A percentile compares a stretch with the other conserved stretches of the same genome.
Evolutionary conservation across 92 coral and sea anemone genomes (phyloP).

Genomic region (Galaxea fascicularis): DNA sequence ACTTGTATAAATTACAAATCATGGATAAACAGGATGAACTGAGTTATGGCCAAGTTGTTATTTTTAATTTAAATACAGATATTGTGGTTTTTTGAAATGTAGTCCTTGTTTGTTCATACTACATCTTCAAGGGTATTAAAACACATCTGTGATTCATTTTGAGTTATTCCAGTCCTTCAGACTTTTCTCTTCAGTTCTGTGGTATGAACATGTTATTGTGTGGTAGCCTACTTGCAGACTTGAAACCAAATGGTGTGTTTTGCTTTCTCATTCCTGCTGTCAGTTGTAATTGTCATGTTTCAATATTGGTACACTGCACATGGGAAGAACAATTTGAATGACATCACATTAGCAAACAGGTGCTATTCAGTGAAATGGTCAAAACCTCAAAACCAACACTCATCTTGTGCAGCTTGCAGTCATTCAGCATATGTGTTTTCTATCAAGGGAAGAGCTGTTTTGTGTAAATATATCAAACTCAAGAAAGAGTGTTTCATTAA

Average conservation of each 20-base stretch:
- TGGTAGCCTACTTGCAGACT: not conserved
- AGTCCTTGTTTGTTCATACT: not conserved
- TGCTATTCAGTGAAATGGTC: too few species aligned
- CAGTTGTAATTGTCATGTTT: not conserved
- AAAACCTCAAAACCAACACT: too few species aligned
- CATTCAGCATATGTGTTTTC: too few species aligned
- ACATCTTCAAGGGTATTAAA: not conserved
- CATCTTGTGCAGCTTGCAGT: too few species aligned
- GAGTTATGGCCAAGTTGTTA: not conserved
- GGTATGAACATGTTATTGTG: not conserved
- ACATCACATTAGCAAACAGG: too few species aligned
- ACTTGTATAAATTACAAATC: constrained; percentile 4
- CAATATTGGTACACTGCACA: not conserved
- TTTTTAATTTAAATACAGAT: not conserved
- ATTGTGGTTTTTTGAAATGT: not conserved
- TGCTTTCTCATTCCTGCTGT: not conserved
- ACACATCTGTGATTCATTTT: not conserved
- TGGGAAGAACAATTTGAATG: too few species aligned
- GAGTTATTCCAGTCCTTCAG: not conserved
- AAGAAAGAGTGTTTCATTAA: too few species aligned
- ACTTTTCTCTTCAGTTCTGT: not conserved
- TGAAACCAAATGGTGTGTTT: not conserved
- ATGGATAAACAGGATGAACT: constrained; percentile 11
- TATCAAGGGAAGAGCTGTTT: too few species aligned
- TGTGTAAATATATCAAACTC: too few species aligned